These are phyloP conservation scores for Opisthocomus hoazin DNA, from an alignment of 2,113 vertebrate species.

Conservation along the genomic window DNA sequence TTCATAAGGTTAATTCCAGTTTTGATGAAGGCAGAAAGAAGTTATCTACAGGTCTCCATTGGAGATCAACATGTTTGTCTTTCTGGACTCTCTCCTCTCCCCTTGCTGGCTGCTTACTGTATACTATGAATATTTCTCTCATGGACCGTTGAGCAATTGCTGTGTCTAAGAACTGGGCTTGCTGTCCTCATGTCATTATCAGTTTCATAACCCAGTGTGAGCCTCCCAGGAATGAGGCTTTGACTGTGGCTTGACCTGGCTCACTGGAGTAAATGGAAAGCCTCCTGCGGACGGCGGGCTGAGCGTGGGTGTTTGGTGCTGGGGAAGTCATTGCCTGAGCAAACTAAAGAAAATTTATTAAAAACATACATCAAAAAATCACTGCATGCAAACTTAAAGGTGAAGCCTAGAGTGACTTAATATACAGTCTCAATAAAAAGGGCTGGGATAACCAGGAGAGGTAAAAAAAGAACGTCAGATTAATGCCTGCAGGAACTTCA, in stretches of 20 bases:
- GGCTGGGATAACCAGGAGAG: not conserved
- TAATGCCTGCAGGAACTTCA: not conserved
- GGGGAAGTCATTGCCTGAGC: not conserved
- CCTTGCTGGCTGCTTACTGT: not conserved
- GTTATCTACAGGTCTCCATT: not conserved
- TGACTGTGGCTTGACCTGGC: not conserved
- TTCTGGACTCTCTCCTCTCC: not conserved
- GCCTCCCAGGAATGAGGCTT: not conserved
- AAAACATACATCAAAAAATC: not conserved
- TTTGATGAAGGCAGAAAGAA: not conserved
- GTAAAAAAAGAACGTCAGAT: not conserved
- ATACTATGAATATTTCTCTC: not conserved
- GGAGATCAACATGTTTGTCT: not conserved
- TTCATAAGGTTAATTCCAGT: conserved; percentile 33
- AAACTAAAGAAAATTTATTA: not conserved
- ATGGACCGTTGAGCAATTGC: not conserved
- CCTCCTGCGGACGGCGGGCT: not conserved
- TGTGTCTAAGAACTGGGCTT: not conserved
- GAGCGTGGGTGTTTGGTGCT: not conserved
- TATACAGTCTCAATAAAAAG: not conserved
- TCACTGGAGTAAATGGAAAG: not conserved
- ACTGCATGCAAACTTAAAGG: not conserved
- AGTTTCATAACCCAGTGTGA: not conserved
- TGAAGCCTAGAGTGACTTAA: not conserved
- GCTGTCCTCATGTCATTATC: not conserved